phyloP scores from a whole-genome alignment of 2,113 vertebrate genomes.

The Pipra filicauda region DNA sequence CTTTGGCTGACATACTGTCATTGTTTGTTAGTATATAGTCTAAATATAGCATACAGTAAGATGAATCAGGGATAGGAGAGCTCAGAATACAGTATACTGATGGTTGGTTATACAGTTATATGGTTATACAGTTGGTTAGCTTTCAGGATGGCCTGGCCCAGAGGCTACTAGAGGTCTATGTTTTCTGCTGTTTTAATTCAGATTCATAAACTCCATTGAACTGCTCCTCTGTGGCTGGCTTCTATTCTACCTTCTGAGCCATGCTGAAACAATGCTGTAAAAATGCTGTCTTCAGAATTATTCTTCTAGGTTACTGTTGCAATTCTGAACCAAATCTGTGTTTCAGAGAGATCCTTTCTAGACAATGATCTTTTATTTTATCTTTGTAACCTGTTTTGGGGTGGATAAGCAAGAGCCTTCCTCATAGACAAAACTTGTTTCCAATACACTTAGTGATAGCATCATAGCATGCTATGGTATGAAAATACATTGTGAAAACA shows the following conservation, averaged over 20 bases:
- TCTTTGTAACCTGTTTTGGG: not conserved
- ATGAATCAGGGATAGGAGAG: not conserved
- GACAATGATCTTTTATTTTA: not conserved
- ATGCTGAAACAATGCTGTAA: not conserved
- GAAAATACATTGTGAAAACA: not conserved
- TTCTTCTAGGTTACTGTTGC: not conserved
- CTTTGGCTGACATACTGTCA: not conserved
- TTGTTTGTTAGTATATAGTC: not conserved
- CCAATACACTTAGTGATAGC: not conserved
- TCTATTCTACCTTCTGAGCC: not conserved
- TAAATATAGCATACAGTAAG: not conserved
- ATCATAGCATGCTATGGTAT: accelerated
- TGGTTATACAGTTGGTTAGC: not conserved
- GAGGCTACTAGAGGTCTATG: accelerated
- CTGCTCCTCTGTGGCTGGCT: not conserved
- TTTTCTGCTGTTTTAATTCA: not conserved
- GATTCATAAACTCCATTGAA: not conserved
- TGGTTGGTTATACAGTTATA: too few species aligned
- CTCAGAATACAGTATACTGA: not conserved
- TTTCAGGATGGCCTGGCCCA: not conserved
- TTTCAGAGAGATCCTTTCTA: not conserved
- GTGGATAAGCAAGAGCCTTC: not conserved
- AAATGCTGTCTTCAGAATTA: not conserved
- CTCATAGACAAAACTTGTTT: not conserved
- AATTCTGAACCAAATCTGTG: not conserved